phyloP scores from a whole-genome alignment of 2,888 invertebrate species.

The Alcis repandata region DNA sequence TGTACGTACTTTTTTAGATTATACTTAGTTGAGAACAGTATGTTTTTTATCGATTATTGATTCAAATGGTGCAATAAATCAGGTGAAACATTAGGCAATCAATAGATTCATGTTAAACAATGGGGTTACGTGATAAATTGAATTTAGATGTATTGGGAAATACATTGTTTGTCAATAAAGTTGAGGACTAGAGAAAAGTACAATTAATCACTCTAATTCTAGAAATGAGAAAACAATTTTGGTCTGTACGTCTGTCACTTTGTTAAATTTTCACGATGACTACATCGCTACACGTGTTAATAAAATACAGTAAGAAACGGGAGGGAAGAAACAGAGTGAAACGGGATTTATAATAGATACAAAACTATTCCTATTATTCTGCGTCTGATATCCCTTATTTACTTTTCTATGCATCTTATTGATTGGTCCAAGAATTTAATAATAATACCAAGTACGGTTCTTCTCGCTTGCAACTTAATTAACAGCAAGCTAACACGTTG shows the following conservation, averaged over 20 bases:
- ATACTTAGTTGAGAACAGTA: background rate
- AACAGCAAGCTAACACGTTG: background rate
- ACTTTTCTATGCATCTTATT: no score
- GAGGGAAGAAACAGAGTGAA: no score
- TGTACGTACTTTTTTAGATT: slow-evolving; percentile 17
- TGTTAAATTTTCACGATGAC: background rate
- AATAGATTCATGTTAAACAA: slow-evolving; percentile 12
- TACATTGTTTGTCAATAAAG: background rate
- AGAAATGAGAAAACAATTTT: background rate
- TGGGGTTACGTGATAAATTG: background rate
- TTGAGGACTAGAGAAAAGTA: background rate
- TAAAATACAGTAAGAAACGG: no score
- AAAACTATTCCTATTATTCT: no score
- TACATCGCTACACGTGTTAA: no score
- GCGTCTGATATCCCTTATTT: no score
- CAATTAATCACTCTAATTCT: background rate
- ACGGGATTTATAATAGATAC: no score
- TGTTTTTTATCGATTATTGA: slow-evolving; percentile 17
- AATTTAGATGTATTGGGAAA: slow-evolving; percentile 4
- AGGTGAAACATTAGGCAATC: background rate
- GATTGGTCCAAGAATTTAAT: no score
- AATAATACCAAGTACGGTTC: background rate
- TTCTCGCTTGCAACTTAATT: background rate
- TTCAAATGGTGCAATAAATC: slow-evolving; percentile 14
- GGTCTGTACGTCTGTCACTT: background rate